A percentile compares a stretch with the other conserved stretches of the same genome.
Evolutionary conservation across 1,140 invertebrate species (phyloP).

Genomic region (Goniozus legneri): DNA sequence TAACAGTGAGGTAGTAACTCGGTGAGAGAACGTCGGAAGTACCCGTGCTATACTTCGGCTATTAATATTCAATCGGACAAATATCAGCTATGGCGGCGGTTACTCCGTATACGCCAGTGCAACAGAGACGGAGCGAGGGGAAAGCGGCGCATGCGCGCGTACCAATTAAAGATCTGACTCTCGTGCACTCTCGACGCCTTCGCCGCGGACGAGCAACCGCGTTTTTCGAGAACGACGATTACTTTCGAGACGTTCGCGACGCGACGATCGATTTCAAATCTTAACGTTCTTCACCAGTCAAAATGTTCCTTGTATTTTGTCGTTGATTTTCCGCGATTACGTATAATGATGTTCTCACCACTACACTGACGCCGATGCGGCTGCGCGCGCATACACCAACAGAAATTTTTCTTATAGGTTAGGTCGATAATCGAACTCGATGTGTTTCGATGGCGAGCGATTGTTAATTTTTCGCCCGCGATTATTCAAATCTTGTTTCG

Average conservation of each 20-base stretch:
- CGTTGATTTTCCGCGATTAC: too few species aligned
- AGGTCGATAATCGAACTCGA: conserved; percentile 21
- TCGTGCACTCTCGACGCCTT: too few species aligned
- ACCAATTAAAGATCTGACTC: conserved; percentile 10
- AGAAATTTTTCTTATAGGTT: conserved; percentile 23
- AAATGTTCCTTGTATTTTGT: too few species aligned
- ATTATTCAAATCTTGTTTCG: conserved; percentile 6
- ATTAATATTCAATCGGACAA: conserved; percentile 24
- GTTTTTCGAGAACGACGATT: too few species aligned
- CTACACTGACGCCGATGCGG: conserved; percentile 11
- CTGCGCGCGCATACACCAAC: conserved; percentile 20
- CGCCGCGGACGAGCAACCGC: too few species aligned
- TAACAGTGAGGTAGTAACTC: too few species aligned
- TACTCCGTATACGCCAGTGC: conserved; percentile 8
- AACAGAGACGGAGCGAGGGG: conserved; percentile 16
- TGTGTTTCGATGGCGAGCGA: not conserved
- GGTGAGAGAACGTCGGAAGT: not conserved
- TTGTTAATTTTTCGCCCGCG: too few species aligned
- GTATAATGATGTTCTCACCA: too few species aligned
- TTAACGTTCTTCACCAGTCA: too few species aligned
- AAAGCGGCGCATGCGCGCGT: conserved; percentile 25
- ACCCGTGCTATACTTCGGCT: not conserved
- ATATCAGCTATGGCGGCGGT: conserved; percentile 31
- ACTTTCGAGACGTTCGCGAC: too few species aligned
- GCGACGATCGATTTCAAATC: too few species aligned